Evolutionary conservation across 37 sponge, comb jelly and placozoan species (phyloP), one percentile per base, ranked within the genome.

Genomic region (Crambe crambe): DNA sequence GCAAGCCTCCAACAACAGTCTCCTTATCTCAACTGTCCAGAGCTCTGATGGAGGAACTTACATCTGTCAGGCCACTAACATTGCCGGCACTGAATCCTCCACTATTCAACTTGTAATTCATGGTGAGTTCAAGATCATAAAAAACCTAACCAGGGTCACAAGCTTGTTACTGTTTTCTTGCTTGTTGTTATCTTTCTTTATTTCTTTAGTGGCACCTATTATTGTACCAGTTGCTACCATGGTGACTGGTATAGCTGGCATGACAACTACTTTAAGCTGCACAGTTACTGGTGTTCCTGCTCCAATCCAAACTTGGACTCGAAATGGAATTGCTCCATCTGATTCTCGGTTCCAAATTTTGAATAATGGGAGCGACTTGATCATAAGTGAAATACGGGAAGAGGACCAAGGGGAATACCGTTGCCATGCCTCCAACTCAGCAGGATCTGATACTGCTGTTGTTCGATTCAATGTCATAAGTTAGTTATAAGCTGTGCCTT

Each of bases 261-360:
- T n/a, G 18, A 31, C 58, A 21, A 64, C 54, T 25, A 56, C 59
- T 3, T 40, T 90, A 37, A 27, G 54, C 17, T 90, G 91, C 56
- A 36, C 41, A n/a, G 91, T 74, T 22, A 72, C 78, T 32, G 91
- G 91, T 31, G 74, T 78, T 73, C 91, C 91, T 18, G 21, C 56
- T 36, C 91, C 86, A 29, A 9, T 40, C 74, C 42, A 71, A 40
- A 79, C 74, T 39, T 86, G 86, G 86, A 21, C 31, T 25, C 64
- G 74, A 39, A 75, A 83, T 47, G 71, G 73, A 17, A 35, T 37
- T 35, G 10, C 37, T 15, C 18, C 35, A 39, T 26, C 39, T 37
- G 73, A 26, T 29, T 34, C 38, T 4, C 58, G 58, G 9, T 62
- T 37, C 70, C 78, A 70, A 70, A 41, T 78, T 67, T 42, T 18